These are phyloP conservation scores for Leptopilina drosophilae DNA, from an alignment of 2,888 invertebrate species.

Conservation along the genomic window DNA sequence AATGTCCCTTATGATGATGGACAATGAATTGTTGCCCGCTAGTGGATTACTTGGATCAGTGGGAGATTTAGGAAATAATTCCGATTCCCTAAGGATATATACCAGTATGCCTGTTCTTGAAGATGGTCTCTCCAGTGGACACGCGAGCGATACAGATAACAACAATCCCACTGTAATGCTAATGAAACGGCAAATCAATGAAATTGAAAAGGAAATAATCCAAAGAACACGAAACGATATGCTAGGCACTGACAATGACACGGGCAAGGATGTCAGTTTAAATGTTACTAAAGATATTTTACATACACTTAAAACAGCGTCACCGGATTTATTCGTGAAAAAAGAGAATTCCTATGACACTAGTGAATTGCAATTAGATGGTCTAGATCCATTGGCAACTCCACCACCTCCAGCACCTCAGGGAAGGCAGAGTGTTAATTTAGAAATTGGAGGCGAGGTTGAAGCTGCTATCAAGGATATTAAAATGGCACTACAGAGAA, in stretches of 20 bases:
- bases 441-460: conserved; percentile 70
- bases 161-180: conserved; percentile 86
- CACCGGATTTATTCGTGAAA: conserved; percentile 74
- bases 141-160: conserved; percentile 94
- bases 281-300: conserved; percentile 71
- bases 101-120: conserved; percentile 94
- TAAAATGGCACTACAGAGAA: conserved; percentile 87
- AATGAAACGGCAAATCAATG: conserved; percentile 84
- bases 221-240: conserved; percentile 79
- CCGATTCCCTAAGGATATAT: conserved; percentile 82
- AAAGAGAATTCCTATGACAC: conserved; percentile 73
- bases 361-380: conserved; percentile 82
- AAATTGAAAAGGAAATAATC: conserved; percentile 85
- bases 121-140: conserved; percentile 95
- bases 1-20: conserved; percentile 87
- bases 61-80: conserved; percentile 81
- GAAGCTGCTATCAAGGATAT: conserved; percentile 90
- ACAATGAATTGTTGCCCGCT: conserved; percentile 79
- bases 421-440: conserved; percentile 70
- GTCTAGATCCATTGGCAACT: conserved; percentile 83
- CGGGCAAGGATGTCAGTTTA: conserved; percentile 68
- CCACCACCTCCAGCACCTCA: conserved; percentile 75
- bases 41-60: conserved; percentile 74
- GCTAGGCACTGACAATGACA: conserved; percentile 67
- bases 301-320: conserved; percentile 69